Percentiles rank a stretch among this genome's conserved stretches.
phyloP scores from a whole-genome alignment of 92 coral and sea anemone genomes.

The Muricea muricata region DNA sequence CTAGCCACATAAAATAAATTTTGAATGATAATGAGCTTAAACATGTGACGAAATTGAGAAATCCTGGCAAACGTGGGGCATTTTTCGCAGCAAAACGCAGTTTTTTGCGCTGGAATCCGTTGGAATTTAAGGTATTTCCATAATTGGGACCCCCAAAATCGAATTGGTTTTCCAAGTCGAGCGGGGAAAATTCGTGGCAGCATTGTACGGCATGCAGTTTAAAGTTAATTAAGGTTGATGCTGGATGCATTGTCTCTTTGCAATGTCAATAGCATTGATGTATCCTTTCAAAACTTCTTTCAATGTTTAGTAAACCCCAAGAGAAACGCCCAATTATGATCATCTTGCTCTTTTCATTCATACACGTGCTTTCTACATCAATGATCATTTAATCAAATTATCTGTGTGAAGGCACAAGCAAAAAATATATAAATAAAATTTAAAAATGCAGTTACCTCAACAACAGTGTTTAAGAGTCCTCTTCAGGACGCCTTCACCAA shows the following conservation, averaged over 20 bases:
- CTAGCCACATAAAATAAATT: constrained; percentile 55
- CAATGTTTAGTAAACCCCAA: constrained; percentile 74
- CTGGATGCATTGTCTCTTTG: constrained; percentile 43
- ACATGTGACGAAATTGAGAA: constrained; percentile 64
- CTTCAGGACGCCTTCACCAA: neutral
- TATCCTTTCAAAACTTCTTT: constrained; percentile 82
- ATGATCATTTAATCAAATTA: constrained; percentile 3
- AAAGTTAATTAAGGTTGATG: constrained; percentile 49
- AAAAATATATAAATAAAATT: neutral
- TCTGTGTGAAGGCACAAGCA: neutral
- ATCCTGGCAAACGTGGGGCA: neutral
- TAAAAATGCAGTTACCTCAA: constrained; percentile 11
- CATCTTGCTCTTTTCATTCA: neutral
- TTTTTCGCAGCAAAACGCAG: constrained; percentile 10
- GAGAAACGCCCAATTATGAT: constrained; percentile 58
- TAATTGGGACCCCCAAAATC: constrained; percentile 36
- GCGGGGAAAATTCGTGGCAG: neutral
- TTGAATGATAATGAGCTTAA: constrained; percentile 87
- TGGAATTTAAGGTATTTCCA: constrained; percentile 40
- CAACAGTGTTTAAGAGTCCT: constrained; percentile 3
- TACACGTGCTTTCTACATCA: constrained; percentile 12
- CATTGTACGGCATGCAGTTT: constrained; percentile 36
- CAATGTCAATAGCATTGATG: constrained; percentile 99
- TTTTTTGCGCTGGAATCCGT: neutral
- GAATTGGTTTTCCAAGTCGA: neutral